A percentile compares a stretch with the other conserved stretches of the same genome.
phyloP scores from a whole-genome alignment of 2,797 vertebrate genomes.

The Microhierax caerulescens region DNA sequence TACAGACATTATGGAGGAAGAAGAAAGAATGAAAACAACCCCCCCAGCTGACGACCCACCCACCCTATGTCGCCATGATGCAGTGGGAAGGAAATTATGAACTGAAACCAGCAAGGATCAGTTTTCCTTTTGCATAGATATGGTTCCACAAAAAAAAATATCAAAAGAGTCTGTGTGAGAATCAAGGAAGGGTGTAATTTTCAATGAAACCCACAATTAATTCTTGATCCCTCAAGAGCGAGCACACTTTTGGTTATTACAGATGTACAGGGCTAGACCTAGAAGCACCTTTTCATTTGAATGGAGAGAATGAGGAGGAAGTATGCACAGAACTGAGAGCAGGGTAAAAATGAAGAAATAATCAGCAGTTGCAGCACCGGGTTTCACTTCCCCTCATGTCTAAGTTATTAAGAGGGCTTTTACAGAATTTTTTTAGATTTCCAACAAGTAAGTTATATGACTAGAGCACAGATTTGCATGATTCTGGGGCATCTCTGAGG shows the following conservation, averaged over 20 bases:
- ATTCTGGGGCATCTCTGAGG: neutral
- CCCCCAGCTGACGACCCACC: fast-evolving
- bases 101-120: neutral
- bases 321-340: neutral
- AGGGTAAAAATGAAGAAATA: conserved; percentile 17
- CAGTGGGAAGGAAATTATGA: neutral
- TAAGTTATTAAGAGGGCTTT: neutral
- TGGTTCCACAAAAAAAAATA: neutral
- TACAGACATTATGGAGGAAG: neutral
- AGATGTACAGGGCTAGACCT: neutral
- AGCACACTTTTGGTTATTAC: neutral
- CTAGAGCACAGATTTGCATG: neutral
- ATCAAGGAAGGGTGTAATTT: neutral
- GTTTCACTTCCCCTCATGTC: conserved; percentile 26
- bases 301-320: neutral
- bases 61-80: neutral
- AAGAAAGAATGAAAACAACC: neutral
- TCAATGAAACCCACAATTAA: neutral
- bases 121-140: neutral
- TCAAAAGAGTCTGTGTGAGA: neutral
- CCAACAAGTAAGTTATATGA: neutral
- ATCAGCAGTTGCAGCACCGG: neutral
- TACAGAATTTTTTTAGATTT: neutral
- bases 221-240: neutral
- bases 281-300: conserved; percentile 18